phyloP scores from a whole-genome alignment of 92 coral and sea anemone genomes.

The Galaxea fascicularis region DNA sequence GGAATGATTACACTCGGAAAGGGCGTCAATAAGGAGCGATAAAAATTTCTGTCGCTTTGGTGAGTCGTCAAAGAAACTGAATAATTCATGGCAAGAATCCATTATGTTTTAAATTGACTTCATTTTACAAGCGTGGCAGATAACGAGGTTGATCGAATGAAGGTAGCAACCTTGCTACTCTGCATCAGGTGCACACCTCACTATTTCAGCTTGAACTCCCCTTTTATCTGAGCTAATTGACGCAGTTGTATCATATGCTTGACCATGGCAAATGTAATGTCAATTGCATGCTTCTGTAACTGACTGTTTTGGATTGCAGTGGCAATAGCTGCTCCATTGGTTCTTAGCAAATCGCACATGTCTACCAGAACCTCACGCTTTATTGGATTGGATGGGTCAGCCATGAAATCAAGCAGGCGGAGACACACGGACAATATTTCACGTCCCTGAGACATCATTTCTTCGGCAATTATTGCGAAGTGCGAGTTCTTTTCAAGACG shows the following conservation, averaged over 20 bases:
- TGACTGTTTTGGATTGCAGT: slow-evolving; percentile 52
- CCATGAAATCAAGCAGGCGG: slow-evolving; percentile 61
- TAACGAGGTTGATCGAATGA: slow-evolving; percentile 58
- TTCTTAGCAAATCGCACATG: slow-evolving; percentile 56
- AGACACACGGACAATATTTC: slow-evolving; percentile 75
- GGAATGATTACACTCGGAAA: slow-evolving; percentile 46
- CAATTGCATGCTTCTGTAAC: slow-evolving; percentile 40
- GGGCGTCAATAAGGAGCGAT: slow-evolving; percentile 51
- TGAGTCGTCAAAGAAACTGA: slow-evolving; percentile 65
- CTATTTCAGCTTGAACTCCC: slow-evolving; percentile 76
- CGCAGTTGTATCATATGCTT: slow-evolving; percentile 70
- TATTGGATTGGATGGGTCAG: slow-evolving; percentile 52
- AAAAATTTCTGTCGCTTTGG: slow-evolving; percentile 65
- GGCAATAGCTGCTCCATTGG: slow-evolving; percentile 65
- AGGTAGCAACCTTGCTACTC: slow-evolving; percentile 70
- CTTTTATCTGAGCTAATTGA: slow-evolving; percentile 71
- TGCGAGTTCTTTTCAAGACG: slow-evolving; percentile 66
- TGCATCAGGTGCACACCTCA: slow-evolving; percentile 55
- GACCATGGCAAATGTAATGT: slow-evolving; percentile 60
- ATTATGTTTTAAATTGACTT: slow-evolving; percentile 10
- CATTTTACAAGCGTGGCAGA: slow-evolving; percentile 70
- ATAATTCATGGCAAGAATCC: slow-evolving; percentile 68
- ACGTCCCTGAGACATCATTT: slow-evolving; percentile 66
- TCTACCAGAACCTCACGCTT: slow-evolving; percentile 66
- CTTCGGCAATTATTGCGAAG: slow-evolving; percentile 70